These are phyloP conservation scores for Salarias fasciatus DNA, from an alignment of 2,797 vertebrate genomes.

Conservation along the genomic window DNA sequence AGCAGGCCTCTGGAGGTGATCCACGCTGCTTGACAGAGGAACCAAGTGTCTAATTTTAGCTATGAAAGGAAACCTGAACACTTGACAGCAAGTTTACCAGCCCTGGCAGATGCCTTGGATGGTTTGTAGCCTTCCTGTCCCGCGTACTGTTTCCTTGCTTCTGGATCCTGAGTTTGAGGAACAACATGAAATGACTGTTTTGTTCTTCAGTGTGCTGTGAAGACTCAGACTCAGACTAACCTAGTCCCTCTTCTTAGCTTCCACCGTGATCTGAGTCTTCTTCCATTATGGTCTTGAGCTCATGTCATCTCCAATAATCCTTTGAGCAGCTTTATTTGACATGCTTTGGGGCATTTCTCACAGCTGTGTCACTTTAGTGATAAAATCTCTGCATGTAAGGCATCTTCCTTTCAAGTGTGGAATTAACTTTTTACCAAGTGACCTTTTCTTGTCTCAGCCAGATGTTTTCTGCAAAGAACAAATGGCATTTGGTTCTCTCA, in stretches of 20 bases:
- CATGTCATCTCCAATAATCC: constrained; percentile 34
- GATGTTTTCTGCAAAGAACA: constrained; percentile 43
- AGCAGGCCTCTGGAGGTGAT: constrained; percentile 39
- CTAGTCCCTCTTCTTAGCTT: not conserved
- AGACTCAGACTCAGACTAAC: constrained; percentile 5
- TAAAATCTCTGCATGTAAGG: constrained; percentile 28
- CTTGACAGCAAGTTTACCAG: constrained; percentile 19
- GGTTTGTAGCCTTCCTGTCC: constrained; percentile 8
- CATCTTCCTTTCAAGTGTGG: constrained; percentile 35
- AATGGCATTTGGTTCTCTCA: constrained; percentile 31
- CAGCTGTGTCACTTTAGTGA: constrained; percentile 35
- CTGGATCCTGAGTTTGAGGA: constrained; percentile 20
- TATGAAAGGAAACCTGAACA: constrained; percentile 22
- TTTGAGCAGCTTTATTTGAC: constrained; percentile 24
- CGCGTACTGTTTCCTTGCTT: not conserved
- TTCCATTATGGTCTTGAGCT: constrained; percentile 14
- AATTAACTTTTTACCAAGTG: constrained; percentile 39
- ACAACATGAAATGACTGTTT: constrained; percentile 15
- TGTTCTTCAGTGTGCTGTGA: constrained; percentile 15
- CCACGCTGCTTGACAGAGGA: constrained; percentile 37
- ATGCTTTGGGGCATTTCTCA: constrained; percentile 12
- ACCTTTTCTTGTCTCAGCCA: constrained; percentile 48
- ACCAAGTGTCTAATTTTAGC: constrained; percentile 45
- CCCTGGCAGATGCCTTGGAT: constrained; percentile 22
- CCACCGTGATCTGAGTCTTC: constrained; percentile 4